Base-by-base conservation (phyloP, 23 tunicate genomes). In the Clavelina lepadiformis region DNA sequence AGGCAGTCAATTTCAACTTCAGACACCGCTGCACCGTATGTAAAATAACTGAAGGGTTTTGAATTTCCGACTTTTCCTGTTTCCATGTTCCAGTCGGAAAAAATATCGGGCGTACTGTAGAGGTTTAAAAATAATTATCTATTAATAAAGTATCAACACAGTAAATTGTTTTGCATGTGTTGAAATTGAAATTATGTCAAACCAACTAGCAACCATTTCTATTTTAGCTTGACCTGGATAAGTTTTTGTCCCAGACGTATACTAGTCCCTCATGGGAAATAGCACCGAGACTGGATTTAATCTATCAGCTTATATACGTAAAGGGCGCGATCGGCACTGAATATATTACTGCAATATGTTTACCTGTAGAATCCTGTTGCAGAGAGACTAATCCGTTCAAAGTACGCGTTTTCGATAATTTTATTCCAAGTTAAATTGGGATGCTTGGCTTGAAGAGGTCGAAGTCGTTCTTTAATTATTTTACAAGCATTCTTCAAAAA, bases 1-100 rank as follows among this genome's bases (percentile, higher is more conserved):
- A 91, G 51, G 51, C 87, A 89, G 60, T 91, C 98, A 5, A 91
- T 37, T 58, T 91, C 98, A 6, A 91, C 98, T 67, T 76, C 75
- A 22, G 88, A 67, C 24, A 72, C 82, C 0, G 92, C 82, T 11
- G 80, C 81, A 2, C 92, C 98, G 51, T 51, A 82, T 0, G 86
- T 49, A 37, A 53, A 65, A 47, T 91, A 91, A 57, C 51, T 57
- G 59, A 58, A 68, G 31, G 73, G 53, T n/a, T n/a, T n/a, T n/a
- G n/a, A n/a, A 11, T 56, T 63, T 1, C 97, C 97, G 11, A 68
- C 31, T 61, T 65, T 35, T 22, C 97, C 97, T 5, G 83, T 81
- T 47, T 81, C 45, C 36, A 33, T 45, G 56, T 89, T 57, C 89
- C 89, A 81, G 24, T 25, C 46, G 15, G 19, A 34, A n/a, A 25